These are phyloP conservation scores for Polydrusus pterygomalis DNA, from an alignment of 2,888 invertebrate genomes.

Conservation along the genomic window DNA sequence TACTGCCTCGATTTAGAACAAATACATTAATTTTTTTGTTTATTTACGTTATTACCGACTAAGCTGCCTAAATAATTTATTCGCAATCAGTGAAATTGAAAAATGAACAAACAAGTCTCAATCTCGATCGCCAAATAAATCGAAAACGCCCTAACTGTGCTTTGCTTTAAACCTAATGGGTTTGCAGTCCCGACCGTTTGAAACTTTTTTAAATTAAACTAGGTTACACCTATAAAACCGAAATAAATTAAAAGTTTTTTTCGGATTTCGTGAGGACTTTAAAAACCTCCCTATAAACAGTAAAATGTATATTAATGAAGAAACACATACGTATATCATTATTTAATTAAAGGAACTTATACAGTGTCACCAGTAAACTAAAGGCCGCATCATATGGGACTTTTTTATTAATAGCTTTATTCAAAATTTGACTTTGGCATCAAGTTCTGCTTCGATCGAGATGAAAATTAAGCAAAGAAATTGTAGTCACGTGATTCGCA, in stretches of 20 bases:
- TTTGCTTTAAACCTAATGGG: constrained; percentile 41
- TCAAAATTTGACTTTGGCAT: too few species aligned
- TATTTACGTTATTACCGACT: background rate
- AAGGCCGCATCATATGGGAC: too few species aligned
- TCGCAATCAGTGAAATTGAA: constrained; percentile 20
- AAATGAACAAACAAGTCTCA: constrained; percentile 41
- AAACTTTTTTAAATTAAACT: constrained; percentile 46
- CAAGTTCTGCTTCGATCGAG: too few species aligned
- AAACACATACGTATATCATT: too few species aligned
- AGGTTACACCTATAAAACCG: constrained; percentile 49
- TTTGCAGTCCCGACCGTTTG: constrained; percentile 35
- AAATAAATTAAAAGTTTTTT: constrained; percentile 51
- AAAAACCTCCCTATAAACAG: background rate
- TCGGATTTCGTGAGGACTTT: background rate
- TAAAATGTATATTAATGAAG: background rate
- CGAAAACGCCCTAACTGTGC: constrained; percentile 29
- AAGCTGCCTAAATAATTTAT: background rate
- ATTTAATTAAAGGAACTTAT: too few species aligned
- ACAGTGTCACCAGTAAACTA: too few species aligned
- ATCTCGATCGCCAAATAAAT: constrained; percentile 40
- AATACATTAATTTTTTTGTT: too few species aligned
- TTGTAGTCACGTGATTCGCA: too few species aligned
- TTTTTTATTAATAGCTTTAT: too few species aligned
- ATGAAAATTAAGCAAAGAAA: too few species aligned
- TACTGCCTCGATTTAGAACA: too few species aligned